phyloP scores from a whole-genome alignment of 1,140 invertebrate species.

The Pogonomyrmex californicus region DNA sequence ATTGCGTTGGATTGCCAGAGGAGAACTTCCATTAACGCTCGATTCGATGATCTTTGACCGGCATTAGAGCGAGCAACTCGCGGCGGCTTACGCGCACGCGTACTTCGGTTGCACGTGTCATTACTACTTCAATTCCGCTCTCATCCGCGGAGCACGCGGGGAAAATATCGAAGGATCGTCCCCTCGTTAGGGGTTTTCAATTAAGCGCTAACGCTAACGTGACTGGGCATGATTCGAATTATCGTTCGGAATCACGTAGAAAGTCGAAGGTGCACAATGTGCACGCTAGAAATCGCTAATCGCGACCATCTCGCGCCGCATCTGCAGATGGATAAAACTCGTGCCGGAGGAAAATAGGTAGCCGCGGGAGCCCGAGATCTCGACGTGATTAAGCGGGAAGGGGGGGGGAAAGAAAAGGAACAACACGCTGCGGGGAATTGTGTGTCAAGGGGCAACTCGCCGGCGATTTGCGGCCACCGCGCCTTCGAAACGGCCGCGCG shows the following conservation, averaged over 20 bases:
- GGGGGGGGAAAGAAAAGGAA: background rate
- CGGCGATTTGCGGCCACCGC: slow-evolving; percentile 1
- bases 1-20: slow-evolving; percentile 12
- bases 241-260: slow-evolving; percentile 2
- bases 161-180: slow-evolving; percentile 8
- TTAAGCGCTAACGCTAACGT: slow-evolving; percentile 33
- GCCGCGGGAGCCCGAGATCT: slow-evolving; percentile 7
- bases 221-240: slow-evolving; percentile 19
- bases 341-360: background rate
- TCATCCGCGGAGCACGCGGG: background rate
- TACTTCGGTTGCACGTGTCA: background rate
- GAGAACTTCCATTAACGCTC: slow-evolving; percentile 25
- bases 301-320: background rate
- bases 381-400: background rate
- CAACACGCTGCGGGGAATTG: background rate
- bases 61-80: slow-evolving; percentile 7
- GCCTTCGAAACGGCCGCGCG: background rate
- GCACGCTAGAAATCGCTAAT: slow-evolving; percentile 32
- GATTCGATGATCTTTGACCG: slow-evolving; percentile 33
- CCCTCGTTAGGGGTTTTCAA: slow-evolving; percentile 3
- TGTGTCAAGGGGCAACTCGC: slow-evolving; percentile 33
- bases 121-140: background rate
- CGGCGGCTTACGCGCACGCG: background rate
- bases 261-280: slow-evolving; percentile 12
- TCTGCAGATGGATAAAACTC: background rate